Percentiles rank a stretch among this genome's conserved stretches.
phyloP scores from a whole-genome alignment of 2,888 invertebrate species.

The Steromphala cineraria region DNA sequence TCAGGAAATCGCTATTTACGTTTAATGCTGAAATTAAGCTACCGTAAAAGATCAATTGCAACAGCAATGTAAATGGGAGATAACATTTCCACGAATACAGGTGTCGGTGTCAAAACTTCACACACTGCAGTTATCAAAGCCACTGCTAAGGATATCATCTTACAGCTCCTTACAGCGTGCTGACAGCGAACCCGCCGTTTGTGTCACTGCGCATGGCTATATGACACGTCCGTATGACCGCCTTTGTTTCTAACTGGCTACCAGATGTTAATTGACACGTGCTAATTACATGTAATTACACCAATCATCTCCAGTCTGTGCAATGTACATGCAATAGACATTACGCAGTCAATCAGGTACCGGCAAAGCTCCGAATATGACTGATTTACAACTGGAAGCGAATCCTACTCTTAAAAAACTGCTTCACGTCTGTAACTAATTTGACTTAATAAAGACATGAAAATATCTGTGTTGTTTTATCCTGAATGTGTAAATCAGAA shows the following conservation, averaged over 20 bases:
- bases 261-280: not conserved
- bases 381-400: too few relatives aligned
- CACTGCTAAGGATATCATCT: not conserved
- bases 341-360: too few relatives aligned
- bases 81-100: not conserved
- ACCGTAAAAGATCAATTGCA: too few relatives aligned
- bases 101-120: not conserved
- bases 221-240: not conserved
- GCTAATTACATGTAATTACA: not conserved
- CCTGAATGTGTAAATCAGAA: too few relatives aligned
- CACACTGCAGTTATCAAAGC: not conserved
- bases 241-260: not conserved
- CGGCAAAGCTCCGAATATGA: too few relatives aligned
- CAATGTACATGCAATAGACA: too few relatives aligned
- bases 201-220: not conserved
- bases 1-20: too few relatives aligned
- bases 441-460: too few relatives aligned
- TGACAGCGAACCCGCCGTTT: not conserved
- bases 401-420: too few relatives aligned
- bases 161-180: not conserved
- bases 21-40: too few relatives aligned
- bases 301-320: not conserved
- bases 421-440: too few relatives aligned
- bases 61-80: not conserved
- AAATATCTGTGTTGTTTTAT: too few relatives aligned